Conservation (phyloP, 1,140 invertebrate species). For the Nilaparvata lugens region DNA sequence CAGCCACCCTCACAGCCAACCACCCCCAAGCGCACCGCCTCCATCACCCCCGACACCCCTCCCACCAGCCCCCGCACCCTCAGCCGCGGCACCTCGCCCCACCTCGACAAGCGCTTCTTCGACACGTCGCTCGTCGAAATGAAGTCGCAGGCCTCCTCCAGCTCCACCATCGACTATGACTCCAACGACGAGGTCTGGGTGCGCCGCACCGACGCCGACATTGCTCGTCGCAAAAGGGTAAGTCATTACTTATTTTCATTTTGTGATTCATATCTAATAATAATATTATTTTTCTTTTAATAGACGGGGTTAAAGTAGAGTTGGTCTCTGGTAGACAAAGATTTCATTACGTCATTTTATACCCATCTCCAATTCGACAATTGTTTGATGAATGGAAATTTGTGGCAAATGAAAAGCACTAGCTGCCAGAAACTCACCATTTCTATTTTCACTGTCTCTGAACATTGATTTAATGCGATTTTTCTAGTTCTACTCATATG, state of each 20-base stretch:
- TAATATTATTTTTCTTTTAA: background rate
- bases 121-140: constrained; percentile 72
- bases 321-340: too few relatives aligned
- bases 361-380: too few relatives aligned
- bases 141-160: constrained; percentile 58
- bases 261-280: background rate
- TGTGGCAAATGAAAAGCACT: too few relatives aligned
- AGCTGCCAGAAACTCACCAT: too few relatives aligned
- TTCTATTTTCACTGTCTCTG: too few relatives aligned
- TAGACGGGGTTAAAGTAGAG: too few relatives aligned
- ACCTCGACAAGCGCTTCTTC: constrained; percentile 69
- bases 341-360: too few relatives aligned
- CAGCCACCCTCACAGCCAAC: constrained; percentile 26
- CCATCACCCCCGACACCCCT: constrained; percentile 31
- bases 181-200: constrained; percentile 61
- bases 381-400: too few relatives aligned
- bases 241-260: constrained; percentile 17
- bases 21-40: constrained; percentile 36
- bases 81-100: constrained; percentile 37
- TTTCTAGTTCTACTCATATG: too few relatives aligned
- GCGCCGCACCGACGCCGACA: constrained; percentile 42
- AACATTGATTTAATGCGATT: too few relatives aligned
- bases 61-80: constrained; percentile 22
- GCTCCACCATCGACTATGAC: constrained; percentile 46
- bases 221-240: constrained; percentile 30